Evolutionary conservation across 64 coral and sea anemone genomes (phyloP).

Genomic region (Actinia equina): DNA sequence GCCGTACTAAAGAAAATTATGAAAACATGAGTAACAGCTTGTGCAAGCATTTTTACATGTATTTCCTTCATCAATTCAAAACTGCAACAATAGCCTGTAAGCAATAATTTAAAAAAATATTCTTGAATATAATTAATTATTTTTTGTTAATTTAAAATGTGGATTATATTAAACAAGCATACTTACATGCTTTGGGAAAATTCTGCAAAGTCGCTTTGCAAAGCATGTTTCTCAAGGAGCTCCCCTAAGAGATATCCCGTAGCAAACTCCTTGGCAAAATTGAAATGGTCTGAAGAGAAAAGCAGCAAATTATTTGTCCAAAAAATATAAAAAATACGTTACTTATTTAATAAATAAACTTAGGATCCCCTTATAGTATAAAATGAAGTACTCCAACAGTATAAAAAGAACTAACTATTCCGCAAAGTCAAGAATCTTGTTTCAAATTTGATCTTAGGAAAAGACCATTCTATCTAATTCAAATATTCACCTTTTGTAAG

Average conservation of each 20-base stretch:
- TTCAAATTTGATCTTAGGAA: neutral
- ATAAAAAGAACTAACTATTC: neutral
- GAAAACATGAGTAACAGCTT: neutral
- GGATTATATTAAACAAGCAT: neutral
- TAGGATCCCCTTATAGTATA: neutral
- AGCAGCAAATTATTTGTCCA: neutral
- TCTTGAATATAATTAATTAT: too few species aligned
- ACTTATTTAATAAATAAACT: neutral
- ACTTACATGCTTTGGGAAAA: constrained; percentile 97
- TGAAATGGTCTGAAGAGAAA: constrained; percentile 63
- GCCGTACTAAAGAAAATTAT: constrained; percentile 64
- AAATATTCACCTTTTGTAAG: neutral
- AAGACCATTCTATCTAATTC: neutral
- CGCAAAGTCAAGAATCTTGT: neutral
- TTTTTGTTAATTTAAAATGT: too few species aligned
- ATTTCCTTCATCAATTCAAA: too few species aligned
- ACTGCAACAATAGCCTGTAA: too few species aligned
- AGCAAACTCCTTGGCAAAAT: constrained; percentile 88
- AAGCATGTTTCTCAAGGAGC: constrained; percentile 83
- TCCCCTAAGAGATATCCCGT: constrained; percentile 93
- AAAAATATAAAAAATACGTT: neutral
- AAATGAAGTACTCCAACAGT: neutral
- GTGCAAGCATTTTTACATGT: too few species aligned
- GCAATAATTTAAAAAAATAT: too few species aligned
- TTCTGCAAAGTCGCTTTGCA: constrained; percentile 88